Evolutionary conservation across 2,797 vertebrate genomes (phyloP).

Genomic region (Leuciscus waleckii): DNA sequence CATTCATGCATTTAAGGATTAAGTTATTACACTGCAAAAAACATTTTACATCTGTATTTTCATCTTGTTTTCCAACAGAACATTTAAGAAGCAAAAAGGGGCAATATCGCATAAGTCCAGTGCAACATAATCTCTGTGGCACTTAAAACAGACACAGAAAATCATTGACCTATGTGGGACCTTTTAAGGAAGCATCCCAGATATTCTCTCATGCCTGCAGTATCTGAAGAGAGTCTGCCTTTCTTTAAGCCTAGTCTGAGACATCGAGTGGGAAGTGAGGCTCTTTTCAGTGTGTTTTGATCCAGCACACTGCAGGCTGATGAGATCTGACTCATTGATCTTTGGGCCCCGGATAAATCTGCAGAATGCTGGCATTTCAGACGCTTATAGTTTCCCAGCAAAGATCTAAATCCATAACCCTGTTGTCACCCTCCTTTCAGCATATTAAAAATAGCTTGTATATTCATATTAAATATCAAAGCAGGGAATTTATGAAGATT

Average conservation of each 20-base stretch:
- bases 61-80: background rate
- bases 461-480: constrained; percentile 38
- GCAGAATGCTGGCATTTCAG: constrained; percentile 30
- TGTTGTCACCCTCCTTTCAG: constrained; percentile 27
- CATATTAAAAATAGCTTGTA: constrained; percentile 25
- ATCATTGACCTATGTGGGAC: background rate
- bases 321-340: constrained; percentile 51
- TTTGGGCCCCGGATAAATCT: background rate
- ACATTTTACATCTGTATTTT: background rate
- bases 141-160: constrained; percentile 33
- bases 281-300: constrained; percentile 32
- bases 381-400: constrained; percentile 7
- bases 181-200: constrained; percentile 26
- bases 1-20: too few relatives aligned
- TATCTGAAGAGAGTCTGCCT: constrained; percentile 24
- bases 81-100: background rate
- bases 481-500: constrained; percentile 8
- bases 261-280: constrained; percentile 2
- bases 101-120: background rate
- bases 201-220: background rate
- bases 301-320: constrained; percentile 29
- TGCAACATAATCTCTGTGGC: constrained; percentile 20
- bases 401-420: background rate
- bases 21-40: background rate
- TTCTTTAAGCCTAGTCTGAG: constrained; percentile 7